Evolutionary conservation across 2,797 vertebrate species (phyloP).

Genomic region (Chanos chanos): DNA sequence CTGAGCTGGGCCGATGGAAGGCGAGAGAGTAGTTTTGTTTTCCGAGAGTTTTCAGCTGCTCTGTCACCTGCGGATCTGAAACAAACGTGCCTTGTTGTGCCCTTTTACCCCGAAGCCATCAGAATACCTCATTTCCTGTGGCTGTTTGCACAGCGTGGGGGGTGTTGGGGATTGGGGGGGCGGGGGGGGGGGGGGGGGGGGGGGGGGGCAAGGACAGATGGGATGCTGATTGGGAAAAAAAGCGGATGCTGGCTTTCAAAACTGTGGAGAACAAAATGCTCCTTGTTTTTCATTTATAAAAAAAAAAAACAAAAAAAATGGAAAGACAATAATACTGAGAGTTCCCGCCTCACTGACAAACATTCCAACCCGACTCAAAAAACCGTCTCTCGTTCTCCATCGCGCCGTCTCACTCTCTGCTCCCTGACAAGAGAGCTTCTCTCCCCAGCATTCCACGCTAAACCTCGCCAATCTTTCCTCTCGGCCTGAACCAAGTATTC

Average conservation of each 20-base stretch:
- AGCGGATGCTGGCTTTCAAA: slow-evolving; percentile 65
- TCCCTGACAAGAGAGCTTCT: not conserved
- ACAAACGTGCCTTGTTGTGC: slow-evolving; percentile 72
- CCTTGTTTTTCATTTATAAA: slow-evolving; percentile 73
- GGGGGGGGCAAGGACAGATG: slow-evolving; percentile 67
- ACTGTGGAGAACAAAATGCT: slow-evolving; percentile 61
- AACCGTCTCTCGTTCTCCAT: not conserved
- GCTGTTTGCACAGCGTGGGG: slow-evolving; percentile 19
- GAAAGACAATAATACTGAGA: slow-evolving; percentile 52
- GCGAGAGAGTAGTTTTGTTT: no score
- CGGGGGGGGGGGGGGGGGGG: slow-evolving; percentile 50
- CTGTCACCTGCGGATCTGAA: slow-evolving; percentile 69
- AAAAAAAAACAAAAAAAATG: slow-evolving; percentile 52
- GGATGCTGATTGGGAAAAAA: slow-evolving; percentile 71
- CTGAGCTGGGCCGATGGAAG: no score
- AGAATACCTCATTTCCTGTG: slow-evolving; percentile 79
- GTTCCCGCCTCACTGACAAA: slow-evolving; percentile 26
- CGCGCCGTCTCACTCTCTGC: not conserved
- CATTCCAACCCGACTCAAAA: slow-evolving; percentile 30
- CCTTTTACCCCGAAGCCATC: slow-evolving; percentile 56
- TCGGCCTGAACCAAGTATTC: no score
- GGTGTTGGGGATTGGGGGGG: no score
- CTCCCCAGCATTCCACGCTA: not conserved
- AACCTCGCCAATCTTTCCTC: no score
- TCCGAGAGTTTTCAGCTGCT: slow-evolving; percentile 39